These are phyloP conservation scores for Girardia tigrina DNA, from an alignment of 2,888 invertebrate species.

Conservation along the genomic window DNA sequence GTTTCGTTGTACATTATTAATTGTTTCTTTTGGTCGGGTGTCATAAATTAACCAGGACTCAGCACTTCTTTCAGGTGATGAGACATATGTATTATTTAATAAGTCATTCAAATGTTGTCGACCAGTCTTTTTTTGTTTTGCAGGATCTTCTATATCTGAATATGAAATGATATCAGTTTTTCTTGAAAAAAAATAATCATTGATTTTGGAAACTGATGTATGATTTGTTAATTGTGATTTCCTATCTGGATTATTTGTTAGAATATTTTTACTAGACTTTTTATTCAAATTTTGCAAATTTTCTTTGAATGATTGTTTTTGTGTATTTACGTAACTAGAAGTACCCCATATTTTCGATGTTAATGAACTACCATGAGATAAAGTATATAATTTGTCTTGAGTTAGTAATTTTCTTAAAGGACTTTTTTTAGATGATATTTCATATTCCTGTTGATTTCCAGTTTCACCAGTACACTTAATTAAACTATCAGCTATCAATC, in stretches of 20 bases:
- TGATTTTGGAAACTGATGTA: not conserved
- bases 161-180: not conserved
- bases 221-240: not conserved
- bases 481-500: not conserved
- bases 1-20: not conserved
- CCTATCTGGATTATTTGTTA: not conserved
- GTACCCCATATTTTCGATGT: not conserved
- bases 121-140: not conserved
- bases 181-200: slow-evolving; percentile 13
- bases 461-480: not conserved
- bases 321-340: not conserved
- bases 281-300: not conserved
- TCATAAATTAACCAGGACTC: not conserved
- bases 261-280: not conserved
- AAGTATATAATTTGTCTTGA: not conserved
- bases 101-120: not conserved
- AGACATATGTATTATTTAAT: not conserved
- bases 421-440: not conserved
- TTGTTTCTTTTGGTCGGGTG: not conserved
- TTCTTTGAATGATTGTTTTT: not conserved
- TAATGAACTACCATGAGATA: not conserved
- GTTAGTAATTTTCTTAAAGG: not conserved
- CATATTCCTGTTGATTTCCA: not conserved
- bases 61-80: not conserved
- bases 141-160: not conserved